Conservation (phyloP, 2,797 vertebrate genomes). For the Peromyscus nudipes region DNA sequence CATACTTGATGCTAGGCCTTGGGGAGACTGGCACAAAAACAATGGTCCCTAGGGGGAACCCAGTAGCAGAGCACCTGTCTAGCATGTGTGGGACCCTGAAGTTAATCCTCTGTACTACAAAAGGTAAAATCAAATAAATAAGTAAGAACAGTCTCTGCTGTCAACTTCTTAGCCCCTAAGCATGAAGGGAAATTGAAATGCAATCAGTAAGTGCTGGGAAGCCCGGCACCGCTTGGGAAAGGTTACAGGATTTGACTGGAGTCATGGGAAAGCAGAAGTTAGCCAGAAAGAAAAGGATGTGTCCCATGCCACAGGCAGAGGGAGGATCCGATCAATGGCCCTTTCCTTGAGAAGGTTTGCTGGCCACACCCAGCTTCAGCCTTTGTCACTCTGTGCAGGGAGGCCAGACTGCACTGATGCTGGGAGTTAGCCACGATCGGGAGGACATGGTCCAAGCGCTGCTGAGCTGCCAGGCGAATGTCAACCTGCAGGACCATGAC, state of each 20-base stretch:
- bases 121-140: neutral
- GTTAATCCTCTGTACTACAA: neutral
- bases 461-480: constrained; percentile 92
- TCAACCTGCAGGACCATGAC: constrained; percentile 94
- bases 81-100: neutral
- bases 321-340: neutral
- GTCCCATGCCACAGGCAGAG: neutral
- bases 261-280: neutral
- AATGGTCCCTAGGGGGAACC: neutral
- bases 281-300: neutral
- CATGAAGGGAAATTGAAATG: neutral
- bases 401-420: constrained; percentile 97
- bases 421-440: constrained; percentile 95
- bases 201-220: neutral
- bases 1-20: neutral
- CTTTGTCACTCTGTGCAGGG: constrained; percentile 80
- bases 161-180: neutral
- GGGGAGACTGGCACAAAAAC: neutral
- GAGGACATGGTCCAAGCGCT: constrained; percentile 96
- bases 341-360: neutral
- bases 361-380: neutral
- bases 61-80: neutral
- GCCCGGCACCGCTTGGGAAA: neutral
- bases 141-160: neutral
- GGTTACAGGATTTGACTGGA: neutral